Conservation (phyloP, 2,797 vertebrate species). For the Myotis vivesi region DNA sequence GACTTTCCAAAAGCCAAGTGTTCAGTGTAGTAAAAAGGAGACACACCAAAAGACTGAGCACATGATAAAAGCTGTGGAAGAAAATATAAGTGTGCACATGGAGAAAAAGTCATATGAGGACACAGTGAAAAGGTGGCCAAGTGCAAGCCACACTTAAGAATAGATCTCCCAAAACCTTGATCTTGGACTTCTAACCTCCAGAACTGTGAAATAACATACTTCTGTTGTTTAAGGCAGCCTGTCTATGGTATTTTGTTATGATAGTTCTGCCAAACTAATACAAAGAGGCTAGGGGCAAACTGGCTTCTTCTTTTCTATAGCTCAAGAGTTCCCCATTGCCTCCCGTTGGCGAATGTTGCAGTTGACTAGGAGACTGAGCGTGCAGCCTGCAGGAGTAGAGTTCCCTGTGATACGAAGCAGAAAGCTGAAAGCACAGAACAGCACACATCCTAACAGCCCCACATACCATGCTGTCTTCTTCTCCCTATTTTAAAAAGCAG, state of each 20-base stretch:
- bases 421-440: background rate
- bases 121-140: background rate
- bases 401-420: background rate
- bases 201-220: background rate
- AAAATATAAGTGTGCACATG: background rate
- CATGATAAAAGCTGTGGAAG: background rate
- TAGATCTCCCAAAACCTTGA: background rate
- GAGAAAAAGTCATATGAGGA: background rate
- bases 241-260: background rate
- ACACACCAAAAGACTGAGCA: background rate
- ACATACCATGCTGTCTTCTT: background rate
- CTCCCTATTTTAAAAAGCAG: background rate
- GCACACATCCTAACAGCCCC: accelerated
- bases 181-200: background rate
- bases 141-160: too few relatives aligned
- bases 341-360: background rate
- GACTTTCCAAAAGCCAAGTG: background rate
- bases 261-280: background rate
- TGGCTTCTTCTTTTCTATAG: background rate
- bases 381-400: background rate
- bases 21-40: background rate
- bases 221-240: background rate
- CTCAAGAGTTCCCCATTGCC: accelerated
- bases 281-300: background rate
- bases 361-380: background rate